Evolutionary conservation across 2,797 vertebrate species (phyloP), one percentile per base, ranked within the genome.

Genomic region (Pangasius krempfi): DNA sequence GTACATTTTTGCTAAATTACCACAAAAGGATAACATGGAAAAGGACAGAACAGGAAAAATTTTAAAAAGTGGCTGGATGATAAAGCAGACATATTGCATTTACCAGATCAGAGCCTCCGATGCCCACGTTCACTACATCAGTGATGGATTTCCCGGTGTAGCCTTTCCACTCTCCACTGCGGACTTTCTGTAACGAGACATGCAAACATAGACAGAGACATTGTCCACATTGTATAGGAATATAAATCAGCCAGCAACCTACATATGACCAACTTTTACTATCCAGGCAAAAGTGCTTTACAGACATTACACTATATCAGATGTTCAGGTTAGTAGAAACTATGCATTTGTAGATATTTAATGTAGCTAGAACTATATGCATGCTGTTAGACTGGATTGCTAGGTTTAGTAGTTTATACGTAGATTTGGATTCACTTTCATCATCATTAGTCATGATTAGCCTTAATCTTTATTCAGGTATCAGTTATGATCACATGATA

Each of bases 61-160:
- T 1, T 1, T 13, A 9, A 27, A 1, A 50, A 14, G 2, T 9
- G 40, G 12, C 20, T 79, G 68, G 37, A 78, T 44, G 44, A 81
- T 33, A 14, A 33, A 76, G 40, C 40, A 50, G 52, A 64, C 40
- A 6, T 52, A 54, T 73, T 86, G 20, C 37, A 92, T 97, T 96
- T 92, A 99, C 98, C 95, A 99, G 95, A 91, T 99, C 98, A 68
- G 98, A 99, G 92, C 98, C 98, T 30, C 98, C 98, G 0, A 99
- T 99, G 79, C 98, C 98, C 0, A 99, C 90, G 80, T 99, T 99
- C 90, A 99, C 96, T n/a, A 99, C 96, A 60, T 99, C 98, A 0
- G 96, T 98, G 90, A 99, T 99, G 89, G 97, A n/a, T 92, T 99
- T 99, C 13, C 98, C 98, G 0, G 97, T 96, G 95, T 96, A 98